These are phyloP conservation scores for Papilio aristodemus DNA, from an alignment of 1,140 invertebrate species.

Conservation along the genomic window DNA sequence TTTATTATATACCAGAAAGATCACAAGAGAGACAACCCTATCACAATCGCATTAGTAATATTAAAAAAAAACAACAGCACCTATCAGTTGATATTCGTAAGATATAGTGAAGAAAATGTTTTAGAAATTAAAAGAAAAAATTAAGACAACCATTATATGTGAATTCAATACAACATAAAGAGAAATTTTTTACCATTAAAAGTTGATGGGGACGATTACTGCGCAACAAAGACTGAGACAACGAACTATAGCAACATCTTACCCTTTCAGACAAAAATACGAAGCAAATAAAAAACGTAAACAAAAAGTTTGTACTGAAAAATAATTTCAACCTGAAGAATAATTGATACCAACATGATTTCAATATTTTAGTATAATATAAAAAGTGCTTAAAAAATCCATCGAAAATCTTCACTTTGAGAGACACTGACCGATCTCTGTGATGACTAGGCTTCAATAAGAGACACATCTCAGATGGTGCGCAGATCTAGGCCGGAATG, in stretches of 20 bases:
- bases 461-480: constrained; percentile 5
- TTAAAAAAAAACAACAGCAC: constrained; percentile 76
- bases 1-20: constrained; percentile 62
- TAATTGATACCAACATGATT: constrained; percentile 10
- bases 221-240: constrained; percentile 70
- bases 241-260: too few relatives aligned
- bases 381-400: constrained; percentile 12
- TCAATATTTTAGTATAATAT: constrained; percentile 1
- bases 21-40: constrained; percentile 69
- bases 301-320: constrained; percentile 10
- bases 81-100: constrained; percentile 74
- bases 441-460: constrained; percentile 46
- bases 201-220: constrained; percentile 62
- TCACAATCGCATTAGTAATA: constrained; percentile 71
- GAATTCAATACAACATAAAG: constrained; percentile 49
- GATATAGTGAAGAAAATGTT: constrained; percentile 70
- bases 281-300: neutral
- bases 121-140: constrained; percentile 59
- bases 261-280: neutral
- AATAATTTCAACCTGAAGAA: neutral
- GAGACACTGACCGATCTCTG: constrained; percentile 21
- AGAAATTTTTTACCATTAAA: constrained; percentile 57
- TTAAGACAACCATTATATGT: constrained; percentile 44
- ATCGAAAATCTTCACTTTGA: constrained; percentile 1
- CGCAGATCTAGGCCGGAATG: neutral